Conservation (phyloP, 2,797 vertebrate species). For the Monodelphis domestica region DNA sequence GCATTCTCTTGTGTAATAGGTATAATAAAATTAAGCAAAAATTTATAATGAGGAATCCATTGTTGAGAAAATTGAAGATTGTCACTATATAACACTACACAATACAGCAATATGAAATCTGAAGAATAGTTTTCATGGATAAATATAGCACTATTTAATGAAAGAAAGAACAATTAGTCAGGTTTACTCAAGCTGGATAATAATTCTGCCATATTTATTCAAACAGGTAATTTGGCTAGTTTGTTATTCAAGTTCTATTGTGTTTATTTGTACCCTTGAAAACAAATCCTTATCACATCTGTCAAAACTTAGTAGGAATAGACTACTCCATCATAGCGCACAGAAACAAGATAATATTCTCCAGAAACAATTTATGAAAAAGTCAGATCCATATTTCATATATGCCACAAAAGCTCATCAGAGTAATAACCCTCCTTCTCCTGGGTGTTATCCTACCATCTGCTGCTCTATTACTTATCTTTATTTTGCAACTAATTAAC, state of each 20-base stretch:
- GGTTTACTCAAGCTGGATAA: conserved; percentile 36
- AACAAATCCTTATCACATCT: conserved; percentile 90
- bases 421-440: conserved; percentile 99
- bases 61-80: conserved; percentile 57
- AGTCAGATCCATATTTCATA: conserved; percentile 99
- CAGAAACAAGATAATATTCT: conserved; percentile 94
- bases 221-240: conserved; percentile 56
- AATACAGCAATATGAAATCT: conserved; percentile 28
- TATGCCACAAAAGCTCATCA: conserved; percentile 99
- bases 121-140: conserved; percentile 53
- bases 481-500: conserved; percentile 99
- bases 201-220: conserved; percentile 43
- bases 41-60: conserved; percentile 25
- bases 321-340: conserved; percentile 88
- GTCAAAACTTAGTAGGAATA: conserved; percentile 94
- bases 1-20: conserved; percentile 43
- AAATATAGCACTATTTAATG: conserved; percentile 29
- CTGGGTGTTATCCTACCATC: conserved; percentile 99
- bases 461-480: conserved; percentile 99
- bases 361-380: conserved; percentile 94
- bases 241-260: conserved; percentile 72
- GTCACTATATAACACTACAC: background rate
- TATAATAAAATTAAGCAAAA: conserved; percentile 55
- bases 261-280: conserved; percentile 77
- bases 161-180: conserved; percentile 17